Base-by-base conservation (phyloP, 2,797 vertebrate species). In the Coregonus suidteri region DNA sequence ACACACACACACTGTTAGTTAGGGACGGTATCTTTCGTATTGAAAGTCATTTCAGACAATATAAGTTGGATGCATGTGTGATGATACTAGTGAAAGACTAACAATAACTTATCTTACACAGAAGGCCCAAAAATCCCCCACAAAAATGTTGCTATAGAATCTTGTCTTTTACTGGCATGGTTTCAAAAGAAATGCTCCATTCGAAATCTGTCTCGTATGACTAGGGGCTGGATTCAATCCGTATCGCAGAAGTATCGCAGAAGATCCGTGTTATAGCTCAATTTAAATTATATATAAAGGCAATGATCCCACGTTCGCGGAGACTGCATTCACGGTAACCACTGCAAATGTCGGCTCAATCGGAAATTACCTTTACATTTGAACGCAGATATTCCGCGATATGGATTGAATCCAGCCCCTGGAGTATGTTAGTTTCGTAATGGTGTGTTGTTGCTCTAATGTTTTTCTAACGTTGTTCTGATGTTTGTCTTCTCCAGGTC, bases 401-500 rank as follows among this genome's bases (percentile, higher is more conserved):
- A 11, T 47, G 9, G 41, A 47, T 47, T 47, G 9, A 47, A 47
- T 20, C n/a, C 5, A 59, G 56, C 16, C 1, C 25, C 13, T 15
- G 64, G 25, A 15, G 18, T 20, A 18, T 59, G 14, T 14, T 67
- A 2, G 13, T 67, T 14, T 34, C 13, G 9, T 65, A 30, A 18
- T 71, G n/a, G 1, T 74, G 20, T 62, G 16, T 1, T n/a, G 51
- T 34, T 73, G 52, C 53, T 59, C 25, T 34, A 9, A 13, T 11
- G 73, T 41, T 41, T 6, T 31, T 74, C 6, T 64, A 1, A 30
- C 6, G 41, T 30, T 68, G n/a, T 7, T 18, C 75, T 73, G 15
- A 70, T 34, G 16, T 15, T 1, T 1, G 30, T 18, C 1, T 76
- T 1, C 83, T 6, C 59, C 90, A 99, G 98, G 97, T 92, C 94